These are phyloP conservation scores for Siphamia tubifer DNA, from an alignment of 2,113 vertebrate species.

Conservation along the genomic window DNA sequence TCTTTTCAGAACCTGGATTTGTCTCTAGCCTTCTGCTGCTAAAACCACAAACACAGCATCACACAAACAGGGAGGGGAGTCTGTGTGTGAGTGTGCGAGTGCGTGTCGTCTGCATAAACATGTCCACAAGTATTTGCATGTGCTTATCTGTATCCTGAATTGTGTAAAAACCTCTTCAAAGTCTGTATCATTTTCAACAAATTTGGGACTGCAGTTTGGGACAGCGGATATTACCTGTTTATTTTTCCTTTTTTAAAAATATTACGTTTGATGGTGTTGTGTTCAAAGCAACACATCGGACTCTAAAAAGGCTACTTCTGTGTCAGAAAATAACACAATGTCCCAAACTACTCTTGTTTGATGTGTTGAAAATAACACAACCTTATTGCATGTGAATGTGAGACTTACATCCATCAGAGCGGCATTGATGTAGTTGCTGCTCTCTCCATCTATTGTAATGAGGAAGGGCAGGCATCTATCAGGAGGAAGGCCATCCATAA, in stretches of 20 bases:
- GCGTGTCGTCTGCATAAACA: conserved; percentile 1
- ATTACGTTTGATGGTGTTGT: neutral
- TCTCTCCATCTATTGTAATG: conserved; percentile 98
- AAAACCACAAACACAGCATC: conserved; percentile 76
- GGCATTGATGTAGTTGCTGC: conserved; percentile 99
- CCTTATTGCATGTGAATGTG: neutral
- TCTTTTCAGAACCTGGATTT: conserved; percentile 82
- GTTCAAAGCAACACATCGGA: neutral
- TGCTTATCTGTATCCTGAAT: neutral
- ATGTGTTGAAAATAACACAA: conserved; percentile 57
- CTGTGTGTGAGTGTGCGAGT: conserved; percentile 39
- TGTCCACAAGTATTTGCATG: neutral
- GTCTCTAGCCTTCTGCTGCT: conserved; percentile 82
- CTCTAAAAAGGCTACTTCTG: neutral
- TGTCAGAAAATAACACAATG: neutral
- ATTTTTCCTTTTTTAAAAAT: neutral
- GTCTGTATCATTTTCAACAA: conserved; percentile 48
- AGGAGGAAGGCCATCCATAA: conserved; percentile 97
- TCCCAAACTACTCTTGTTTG: conserved; percentile 42
- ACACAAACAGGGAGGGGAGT: conserved; percentile 72
- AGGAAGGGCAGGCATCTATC: conserved; percentile 99
- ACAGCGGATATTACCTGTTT: neutral
- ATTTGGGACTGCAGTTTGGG: conserved; percentile 45
- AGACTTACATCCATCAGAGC: conserved; percentile 98
- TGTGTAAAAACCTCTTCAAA: neutral